Conservation (phyloP, 1,140 invertebrate genomes). For the Aporrectodea caliginosa region DNA sequence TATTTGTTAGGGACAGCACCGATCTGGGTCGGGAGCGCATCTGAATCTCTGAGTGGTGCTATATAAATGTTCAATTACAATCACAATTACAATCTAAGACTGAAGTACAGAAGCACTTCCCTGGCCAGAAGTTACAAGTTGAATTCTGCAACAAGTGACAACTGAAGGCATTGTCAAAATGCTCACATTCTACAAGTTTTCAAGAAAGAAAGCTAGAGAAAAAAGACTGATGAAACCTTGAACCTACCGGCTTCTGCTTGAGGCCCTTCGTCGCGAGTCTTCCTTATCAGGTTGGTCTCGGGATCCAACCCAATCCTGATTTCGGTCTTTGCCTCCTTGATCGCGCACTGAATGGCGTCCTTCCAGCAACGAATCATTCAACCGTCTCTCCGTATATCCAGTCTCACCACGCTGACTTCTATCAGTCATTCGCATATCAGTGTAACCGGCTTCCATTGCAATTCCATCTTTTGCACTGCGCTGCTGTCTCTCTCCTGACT, state of each 20-base stretch:
- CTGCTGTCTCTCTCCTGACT: not conserved
- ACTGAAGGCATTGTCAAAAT: too few species aligned
- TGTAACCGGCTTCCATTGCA: not conserved
- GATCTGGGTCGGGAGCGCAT: too few species aligned
- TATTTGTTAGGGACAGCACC: too few species aligned
- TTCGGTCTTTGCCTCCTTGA: not conserved
- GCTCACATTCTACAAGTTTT: constrained; percentile 2
- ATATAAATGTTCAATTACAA: too few species aligned
- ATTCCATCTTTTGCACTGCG: not conserved
- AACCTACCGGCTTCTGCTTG: not conserved
- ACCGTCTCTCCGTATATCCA: not conserved
- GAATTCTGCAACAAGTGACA: too few species aligned
- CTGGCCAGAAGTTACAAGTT: too few species aligned
- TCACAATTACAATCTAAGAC: too few species aligned
- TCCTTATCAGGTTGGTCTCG: not conserved
- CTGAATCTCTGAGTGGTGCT: too few species aligned
- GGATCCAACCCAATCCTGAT: not conserved
- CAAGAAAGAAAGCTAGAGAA: too few species aligned
- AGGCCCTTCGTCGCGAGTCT: not conserved
- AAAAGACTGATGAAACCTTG: not conserved
- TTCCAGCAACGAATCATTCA: too few species aligned
- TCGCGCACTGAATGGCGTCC: not conserved
- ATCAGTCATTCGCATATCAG: not conserved
- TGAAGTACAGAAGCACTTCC: too few species aligned
- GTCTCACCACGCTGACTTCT: not conserved